Evolutionary conservation across 2,113 vertebrate species (phyloP).

Genomic region (Crotalus viridis): DNA sequence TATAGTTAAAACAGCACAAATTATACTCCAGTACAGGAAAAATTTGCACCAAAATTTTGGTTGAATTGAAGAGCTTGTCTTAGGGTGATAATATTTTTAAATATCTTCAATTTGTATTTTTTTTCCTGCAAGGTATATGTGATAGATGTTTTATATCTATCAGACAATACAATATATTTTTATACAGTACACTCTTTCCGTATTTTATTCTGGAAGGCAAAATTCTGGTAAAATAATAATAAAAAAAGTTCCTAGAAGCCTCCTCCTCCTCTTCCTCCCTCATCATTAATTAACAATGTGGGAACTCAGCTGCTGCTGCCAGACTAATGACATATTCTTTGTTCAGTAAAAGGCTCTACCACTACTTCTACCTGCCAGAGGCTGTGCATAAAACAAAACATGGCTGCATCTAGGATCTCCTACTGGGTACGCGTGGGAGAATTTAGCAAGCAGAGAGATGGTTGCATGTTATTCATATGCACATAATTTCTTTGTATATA

Average conservation of each 20-base stretch:
- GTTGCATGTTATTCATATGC: neutral
- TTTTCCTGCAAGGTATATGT: neutral
- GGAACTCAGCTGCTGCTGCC: neutral
- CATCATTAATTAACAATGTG: neutral
- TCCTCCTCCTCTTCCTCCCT: neutral
- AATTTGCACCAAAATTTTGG: constrained; percentile 17
- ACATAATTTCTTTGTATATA: neutral
- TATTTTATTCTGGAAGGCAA: neutral
- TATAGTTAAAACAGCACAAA: constrained; percentile 20
- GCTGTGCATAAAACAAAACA: neutral
- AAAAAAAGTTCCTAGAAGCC: neutral
- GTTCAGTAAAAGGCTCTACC: neutral
- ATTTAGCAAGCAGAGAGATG: neutral
- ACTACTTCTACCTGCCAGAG: neutral
- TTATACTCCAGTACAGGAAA: neutral
- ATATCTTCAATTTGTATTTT: neutral
- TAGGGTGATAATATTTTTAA: neutral
- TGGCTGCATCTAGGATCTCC: neutral
- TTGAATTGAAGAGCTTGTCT: neutral
- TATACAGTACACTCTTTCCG: neutral
- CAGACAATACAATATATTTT: neutral
- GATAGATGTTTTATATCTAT: neutral
- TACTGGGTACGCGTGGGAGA: neutral
- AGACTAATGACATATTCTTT: neutral
- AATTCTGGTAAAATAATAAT: neutral